Percentiles rank a stretch among this genome's conserved stretches.
Conservation (phyloP, 2,113 vertebrate species). For the Sebastes fasciatus region DNA sequence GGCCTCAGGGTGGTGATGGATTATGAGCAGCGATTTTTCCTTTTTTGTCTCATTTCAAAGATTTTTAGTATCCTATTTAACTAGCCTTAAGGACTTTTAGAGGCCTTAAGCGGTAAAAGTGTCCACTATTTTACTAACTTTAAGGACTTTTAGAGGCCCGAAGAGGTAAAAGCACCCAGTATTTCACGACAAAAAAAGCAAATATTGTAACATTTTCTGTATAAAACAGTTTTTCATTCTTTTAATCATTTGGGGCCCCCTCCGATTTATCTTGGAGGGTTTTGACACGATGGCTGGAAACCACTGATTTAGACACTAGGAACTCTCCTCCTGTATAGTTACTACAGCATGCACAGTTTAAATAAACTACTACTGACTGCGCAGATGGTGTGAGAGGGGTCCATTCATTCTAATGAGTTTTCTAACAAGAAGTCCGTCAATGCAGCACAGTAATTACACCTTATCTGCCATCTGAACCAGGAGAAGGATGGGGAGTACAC, state of each 20-base stretch:
- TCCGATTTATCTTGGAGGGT: neutral
- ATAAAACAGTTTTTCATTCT: neutral
- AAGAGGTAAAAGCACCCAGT: too few relatives aligned
- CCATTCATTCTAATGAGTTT: slow-evolving; percentile 45
- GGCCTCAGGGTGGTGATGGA: neutral
- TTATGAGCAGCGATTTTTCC: neutral
- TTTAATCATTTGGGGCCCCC: neutral
- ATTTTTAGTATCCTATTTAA: too few relatives aligned
- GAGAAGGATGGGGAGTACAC: slow-evolving; percentile 36
- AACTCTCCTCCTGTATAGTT: neutral
- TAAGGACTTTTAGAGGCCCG: too few relatives aligned
- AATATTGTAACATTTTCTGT: neutral
- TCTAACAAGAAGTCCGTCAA: slow-evolving; percentile 42
- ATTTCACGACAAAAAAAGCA: neutral
- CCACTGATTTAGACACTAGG: neutral
- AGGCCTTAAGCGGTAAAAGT: neutral
- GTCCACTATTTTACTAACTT: too few relatives aligned
- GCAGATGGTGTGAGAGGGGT: neutral
- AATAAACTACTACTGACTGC: slow-evolving; percentile 2
- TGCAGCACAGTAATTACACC: slow-evolving; percentile 34
- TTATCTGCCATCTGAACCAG: slow-evolving; percentile 45
- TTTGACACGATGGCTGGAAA: neutral
- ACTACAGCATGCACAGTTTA: neutral
- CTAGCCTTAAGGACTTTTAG: neutral
- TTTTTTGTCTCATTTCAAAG: neutral